Evolutionary conservation across 2,888 invertebrate species (phyloP).

Genomic region (Eilema griseolum): DNA sequence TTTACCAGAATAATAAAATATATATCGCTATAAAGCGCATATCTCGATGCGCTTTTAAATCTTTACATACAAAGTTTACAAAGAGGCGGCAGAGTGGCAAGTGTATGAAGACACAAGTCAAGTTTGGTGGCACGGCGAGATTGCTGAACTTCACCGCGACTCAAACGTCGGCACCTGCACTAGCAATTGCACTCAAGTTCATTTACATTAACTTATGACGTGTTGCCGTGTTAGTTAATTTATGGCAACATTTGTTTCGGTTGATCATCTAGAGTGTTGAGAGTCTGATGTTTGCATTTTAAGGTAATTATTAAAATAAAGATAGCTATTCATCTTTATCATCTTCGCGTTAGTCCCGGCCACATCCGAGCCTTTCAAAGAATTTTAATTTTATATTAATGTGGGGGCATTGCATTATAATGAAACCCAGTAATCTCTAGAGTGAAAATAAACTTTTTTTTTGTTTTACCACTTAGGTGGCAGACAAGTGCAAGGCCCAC

Average conservation of each 20-base stretch:
- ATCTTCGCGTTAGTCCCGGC: too few relatives aligned
- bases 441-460: too few relatives aligned
- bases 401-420: too few relatives aligned
- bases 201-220: constrained; percentile 67
- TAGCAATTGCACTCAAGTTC: constrained; percentile 58
- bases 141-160: constrained; percentile 49
- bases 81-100: constrained; percentile 35
- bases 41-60: constrained; percentile 24
- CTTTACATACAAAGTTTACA: constrained; percentile 32
- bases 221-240: constrained; percentile 40
- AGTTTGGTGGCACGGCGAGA: constrained; percentile 49
- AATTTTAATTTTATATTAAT: too few relatives aligned
- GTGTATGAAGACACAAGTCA: constrained; percentile 43
- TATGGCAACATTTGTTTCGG: constrained; percentile 34
- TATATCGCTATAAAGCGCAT: too few relatives aligned
- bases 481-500: too few relatives aligned
- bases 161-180: constrained; percentile 58
- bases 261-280: constrained; percentile 24
- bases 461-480: too few relatives aligned
- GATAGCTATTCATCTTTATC: too few relatives aligned
- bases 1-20: too few relatives aligned
- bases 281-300: background rate
- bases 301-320: background rate
- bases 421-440: too few relatives aligned
- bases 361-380: too few relatives aligned